Evolutionary conservation across 2,888 invertebrate species (phyloP), one percentile per base, ranked within the genome.

Genomic region (Campoplex capitator): DNA sequence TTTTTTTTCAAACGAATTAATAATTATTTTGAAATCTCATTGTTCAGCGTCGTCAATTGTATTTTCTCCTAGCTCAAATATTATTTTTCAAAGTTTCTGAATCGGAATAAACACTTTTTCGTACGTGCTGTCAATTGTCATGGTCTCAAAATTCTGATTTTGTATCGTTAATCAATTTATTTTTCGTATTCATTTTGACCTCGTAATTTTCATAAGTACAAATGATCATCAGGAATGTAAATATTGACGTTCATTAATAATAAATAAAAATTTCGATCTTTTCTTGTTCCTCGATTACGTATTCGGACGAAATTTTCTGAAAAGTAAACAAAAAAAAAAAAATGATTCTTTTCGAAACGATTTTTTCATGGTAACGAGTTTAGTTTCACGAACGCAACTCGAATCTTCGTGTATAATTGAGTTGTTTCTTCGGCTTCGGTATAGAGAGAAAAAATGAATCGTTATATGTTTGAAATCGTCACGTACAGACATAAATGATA

Each of bases 401-500:
- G 68, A 62, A 48, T 18, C 1, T 32, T 45, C 23, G 32, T 45
- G 2, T 0, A 78, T 71, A 76, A 83, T 81, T 67, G 54, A 68
- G 70, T 78, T 74, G 62, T 78, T 54, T 35, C 38, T 9, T 56
- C 18, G 62, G n/a, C 11, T 74, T 48, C 68, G 28, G 28, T 23
- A 67, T 58, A 9, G 48, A 23, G 18, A 9, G n/a, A 23, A 51
- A 51, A 23, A 18, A 42, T 38, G 56, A 62, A 28, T 28, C 23
- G n/a, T 13, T 42, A 28, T 18, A 38, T 73, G 65, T 83, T 83
- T 76, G 62, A 16, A 65, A 73, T 81, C 71, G 73, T 81, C 80
- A 73, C 65, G 62, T 73, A 65, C 32, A 62, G 42, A 56, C 62
- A 62, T 71, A 32, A 65, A 38, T 48, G 65, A 73, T 78, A 77